A percentile compares a stretch with the other conserved stretches of the same genome.
These are phyloP conservation scores for Maniola jurtina DNA, from an alignment of 1,140 invertebrate species.

Conservation along the genomic window DNA sequence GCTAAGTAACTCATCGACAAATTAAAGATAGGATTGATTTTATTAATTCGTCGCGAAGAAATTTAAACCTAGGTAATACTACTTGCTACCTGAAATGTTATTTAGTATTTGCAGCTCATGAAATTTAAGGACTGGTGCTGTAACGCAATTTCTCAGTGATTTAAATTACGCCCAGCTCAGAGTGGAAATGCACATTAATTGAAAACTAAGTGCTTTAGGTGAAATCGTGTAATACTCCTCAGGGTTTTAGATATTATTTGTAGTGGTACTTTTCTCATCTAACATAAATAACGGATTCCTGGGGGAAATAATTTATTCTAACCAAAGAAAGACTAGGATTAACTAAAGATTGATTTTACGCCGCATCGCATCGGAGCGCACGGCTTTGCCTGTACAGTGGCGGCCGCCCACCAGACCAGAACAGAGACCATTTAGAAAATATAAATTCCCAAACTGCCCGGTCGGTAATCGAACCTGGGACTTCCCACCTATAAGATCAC, in stretches of 20 bases:
- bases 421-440: no score
- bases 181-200: conserved; percentile 19
- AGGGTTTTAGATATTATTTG: conserved; percentile 1
- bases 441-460: no score
- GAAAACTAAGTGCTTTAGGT: conserved; percentile 15
- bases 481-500: no score
- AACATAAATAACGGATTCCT: neutral
- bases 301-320: no score
- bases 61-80: neutral
- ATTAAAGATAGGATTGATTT: neutral
- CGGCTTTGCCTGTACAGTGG: no score
- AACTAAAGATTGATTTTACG: no score
- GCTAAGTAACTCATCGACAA: no score
- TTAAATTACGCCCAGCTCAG: conserved; percentile 17
- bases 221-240: conserved; percentile 3
- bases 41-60: neutral
- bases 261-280: neutral
- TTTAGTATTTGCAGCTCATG: conserved; percentile 12
- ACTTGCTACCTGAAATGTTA: neutral
- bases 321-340: no score
- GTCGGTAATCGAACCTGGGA: no score
- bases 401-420: no score
- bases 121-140: conserved; percentile 14
- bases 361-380: no score
- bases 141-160: conserved; percentile 20